These are phyloP conservation scores for Calephelis virginiensis DNA, from an alignment of 1,140 invertebrate species.

Conservation along the genomic window DNA sequence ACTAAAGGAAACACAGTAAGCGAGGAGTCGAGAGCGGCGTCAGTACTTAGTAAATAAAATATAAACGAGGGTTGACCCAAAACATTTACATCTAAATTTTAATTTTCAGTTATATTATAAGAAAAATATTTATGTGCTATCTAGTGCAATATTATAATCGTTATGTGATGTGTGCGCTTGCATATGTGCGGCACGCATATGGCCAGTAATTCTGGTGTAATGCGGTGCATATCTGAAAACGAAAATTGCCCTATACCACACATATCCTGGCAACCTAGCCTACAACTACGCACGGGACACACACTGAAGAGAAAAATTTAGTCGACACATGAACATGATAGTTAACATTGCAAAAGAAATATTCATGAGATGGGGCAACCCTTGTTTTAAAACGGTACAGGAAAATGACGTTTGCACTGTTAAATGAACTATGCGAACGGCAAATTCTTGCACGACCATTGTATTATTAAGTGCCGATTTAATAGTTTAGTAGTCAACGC, in stretches of 20 bases:
- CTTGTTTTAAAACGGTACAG: slow-evolving; percentile 65
- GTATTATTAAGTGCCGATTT: slow-evolving; percentile 15
- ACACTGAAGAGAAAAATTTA: slow-evolving; percentile 72
- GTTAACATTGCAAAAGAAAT: slow-evolving; percentile 72
- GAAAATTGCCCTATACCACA: slow-evolving; percentile 78
- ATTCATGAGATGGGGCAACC: slow-evolving; percentile 78
- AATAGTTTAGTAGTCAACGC: slow-evolving; percentile 12
- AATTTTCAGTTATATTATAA: slow-evolving; percentile 62
- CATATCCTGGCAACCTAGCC: slow-evolving; percentile 69
- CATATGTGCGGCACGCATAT: slow-evolving; percentile 77
- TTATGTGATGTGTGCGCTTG: slow-evolving; percentile 78
- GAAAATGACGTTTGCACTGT: slow-evolving; percentile 37
- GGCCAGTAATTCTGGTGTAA: slow-evolving; percentile 79
- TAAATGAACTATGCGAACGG: slow-evolving; percentile 16
- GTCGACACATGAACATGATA: slow-evolving; percentile 75
- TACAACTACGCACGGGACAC: slow-evolving; percentile 62
- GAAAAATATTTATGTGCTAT: slow-evolving; percentile 74
- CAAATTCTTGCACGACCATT: slow-evolving; percentile 18
- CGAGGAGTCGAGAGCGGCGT: slow-evolving; percentile 68
- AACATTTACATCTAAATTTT: slow-evolving; percentile 71
- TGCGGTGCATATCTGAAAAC: slow-evolving; percentile 78
- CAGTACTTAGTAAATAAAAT: slow-evolving; percentile 58
- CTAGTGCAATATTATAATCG: slow-evolving; percentile 72
- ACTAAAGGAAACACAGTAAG: slow-evolving; percentile 54
- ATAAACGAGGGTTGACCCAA: slow-evolving; percentile 78